Evolutionary conservation across 2,888 invertebrate species (phyloP).

Genomic region (Cremastinae sp.): DNA sequence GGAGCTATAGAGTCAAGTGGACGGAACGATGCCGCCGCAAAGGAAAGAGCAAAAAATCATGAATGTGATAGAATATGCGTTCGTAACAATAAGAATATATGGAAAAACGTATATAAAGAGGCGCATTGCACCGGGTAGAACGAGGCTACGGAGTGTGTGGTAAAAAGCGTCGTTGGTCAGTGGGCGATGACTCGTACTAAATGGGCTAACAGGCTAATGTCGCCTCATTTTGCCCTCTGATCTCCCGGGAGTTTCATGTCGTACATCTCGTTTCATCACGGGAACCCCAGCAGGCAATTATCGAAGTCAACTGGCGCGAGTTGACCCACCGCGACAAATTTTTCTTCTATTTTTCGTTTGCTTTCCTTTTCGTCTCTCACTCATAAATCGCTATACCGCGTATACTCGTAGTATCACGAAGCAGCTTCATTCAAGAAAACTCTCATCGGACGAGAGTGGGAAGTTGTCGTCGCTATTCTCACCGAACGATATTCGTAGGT

Average conservation of each 20-base stretch:
- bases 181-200: slow-evolving; percentile 73
- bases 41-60: slow-evolving; percentile 41
- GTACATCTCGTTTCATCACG: slow-evolving; percentile 41
- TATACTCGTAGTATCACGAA: too few species aligned
- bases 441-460: slow-evolving; percentile 19
- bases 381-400: too few species aligned
- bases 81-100: slow-evolving; percentile 29
- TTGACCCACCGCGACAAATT: slow-evolving; percentile 70
- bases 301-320: slow-evolving; percentile 77
- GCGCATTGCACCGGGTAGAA: slow-evolving; percentile 40
- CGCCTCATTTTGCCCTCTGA: slow-evolving; percentile 76
- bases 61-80: slow-evolving; percentile 7
- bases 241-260: slow-evolving; percentile 59
- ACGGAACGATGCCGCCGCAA: slow-evolving; percentile 46
- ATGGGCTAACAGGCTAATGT: slow-evolving; percentile 77
- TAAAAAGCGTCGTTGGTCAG: slow-evolving; percentile 66
- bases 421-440: slow-evolving; percentile 61
- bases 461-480: slow-evolving; percentile 41
- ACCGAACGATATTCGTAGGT: slow-evolving; percentile 27
- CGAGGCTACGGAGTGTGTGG: slow-evolving; percentile 51
- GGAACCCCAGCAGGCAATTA: slow-evolving; percentile 70
- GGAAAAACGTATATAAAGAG: slow-evolving; percentile 35
- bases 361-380: too few species aligned
- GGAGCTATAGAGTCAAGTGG: slow-evolving; percentile 5
- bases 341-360: slow-evolving; percentile 32